These are phyloP conservation scores for Drosophila gunungcola DNA, from an alignment of 1,140 invertebrate species.

Conservation along the genomic window DNA sequence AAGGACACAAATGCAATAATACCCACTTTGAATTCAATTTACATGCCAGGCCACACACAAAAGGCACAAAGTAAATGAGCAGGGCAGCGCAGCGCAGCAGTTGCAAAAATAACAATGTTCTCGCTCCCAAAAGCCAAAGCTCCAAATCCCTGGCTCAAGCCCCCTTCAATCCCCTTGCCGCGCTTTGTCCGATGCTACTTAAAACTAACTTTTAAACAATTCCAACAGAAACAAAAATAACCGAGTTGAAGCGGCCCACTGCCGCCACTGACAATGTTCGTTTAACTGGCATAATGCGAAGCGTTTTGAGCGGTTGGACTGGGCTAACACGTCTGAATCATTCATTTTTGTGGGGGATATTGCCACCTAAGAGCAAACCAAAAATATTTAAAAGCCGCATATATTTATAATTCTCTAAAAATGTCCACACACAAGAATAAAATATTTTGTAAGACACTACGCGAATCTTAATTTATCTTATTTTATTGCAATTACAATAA, in stretches of 20 bases:
- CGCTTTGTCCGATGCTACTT: conserved; percentile 57
- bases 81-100: conserved; percentile 50
- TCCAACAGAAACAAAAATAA: conserved; percentile 65
- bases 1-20: conserved; percentile 59
- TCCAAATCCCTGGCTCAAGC: conserved; percentile 18
- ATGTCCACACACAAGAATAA: too few species aligned
- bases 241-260: conserved; percentile 27
- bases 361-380: too few species aligned
- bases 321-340: conserved; percentile 22
- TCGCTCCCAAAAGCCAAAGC: conserved; percentile 44
- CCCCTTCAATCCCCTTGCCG: conserved; percentile 15
- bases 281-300: conserved; percentile 42
- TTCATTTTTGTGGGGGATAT: conserved; percentile 3
- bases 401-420: too few species aligned
- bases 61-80: conserved; percentile 74
- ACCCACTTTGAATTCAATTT: conserved; percentile 77
- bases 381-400: too few species aligned
- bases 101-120: conserved; percentile 71
- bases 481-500: too few species aligned
- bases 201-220: conserved; percentile 74
- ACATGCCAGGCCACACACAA: conserved; percentile 62
- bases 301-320: conserved; percentile 1
- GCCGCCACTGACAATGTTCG: conserved; percentile 55
- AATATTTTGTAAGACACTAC: too few species aligned
- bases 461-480: too few species aligned